Percentiles rank a stretch among this genome's conserved stretches.
These are phyloP conservation scores for Pseudochirops cupreus DNA, from an alignment of 2,797 vertebrate genomes.

Conservation along the genomic window DNA sequence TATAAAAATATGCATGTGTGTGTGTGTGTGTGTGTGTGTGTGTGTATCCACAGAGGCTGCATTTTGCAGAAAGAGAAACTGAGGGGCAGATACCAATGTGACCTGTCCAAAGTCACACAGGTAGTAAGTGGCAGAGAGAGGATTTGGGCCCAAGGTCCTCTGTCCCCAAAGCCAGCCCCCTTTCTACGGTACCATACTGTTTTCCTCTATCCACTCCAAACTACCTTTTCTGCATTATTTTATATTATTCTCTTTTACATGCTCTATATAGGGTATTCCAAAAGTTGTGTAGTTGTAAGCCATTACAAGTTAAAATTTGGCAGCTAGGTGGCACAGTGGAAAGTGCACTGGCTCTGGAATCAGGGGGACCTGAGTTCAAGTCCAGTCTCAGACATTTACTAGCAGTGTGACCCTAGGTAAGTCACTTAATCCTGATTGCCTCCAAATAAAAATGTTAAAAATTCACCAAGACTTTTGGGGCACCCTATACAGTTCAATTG, in stretches of 20 bases:
- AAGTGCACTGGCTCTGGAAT: background rate
- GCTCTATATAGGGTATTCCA: background rate
- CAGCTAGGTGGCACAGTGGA: background rate
- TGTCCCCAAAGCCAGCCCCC: background rate
- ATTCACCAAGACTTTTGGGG: background rate
- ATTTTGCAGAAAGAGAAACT: conserved; percentile 1
- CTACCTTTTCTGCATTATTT: background rate
- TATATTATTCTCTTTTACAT: background rate
- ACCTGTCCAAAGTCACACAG: background rate
- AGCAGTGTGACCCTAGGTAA: background rate
- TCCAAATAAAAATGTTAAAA: background rate
- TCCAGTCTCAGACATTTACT: background rate
- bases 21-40: too few species aligned
- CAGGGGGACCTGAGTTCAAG: background rate
- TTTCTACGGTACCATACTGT: background rate
- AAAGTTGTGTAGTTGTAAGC: background rate
- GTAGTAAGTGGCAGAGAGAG: background rate
- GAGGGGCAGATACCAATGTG: background rate
- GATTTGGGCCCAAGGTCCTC: background rate
- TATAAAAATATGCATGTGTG: too few species aligned
- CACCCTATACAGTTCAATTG: background rate
- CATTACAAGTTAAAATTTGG: background rate
- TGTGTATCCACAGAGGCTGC: background rate
- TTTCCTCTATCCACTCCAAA: background rate
- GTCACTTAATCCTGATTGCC: background rate